phyloP scores from a whole-genome alignment of 2,797 vertebrate genomes.

The Todus mexicanus region DNA sequence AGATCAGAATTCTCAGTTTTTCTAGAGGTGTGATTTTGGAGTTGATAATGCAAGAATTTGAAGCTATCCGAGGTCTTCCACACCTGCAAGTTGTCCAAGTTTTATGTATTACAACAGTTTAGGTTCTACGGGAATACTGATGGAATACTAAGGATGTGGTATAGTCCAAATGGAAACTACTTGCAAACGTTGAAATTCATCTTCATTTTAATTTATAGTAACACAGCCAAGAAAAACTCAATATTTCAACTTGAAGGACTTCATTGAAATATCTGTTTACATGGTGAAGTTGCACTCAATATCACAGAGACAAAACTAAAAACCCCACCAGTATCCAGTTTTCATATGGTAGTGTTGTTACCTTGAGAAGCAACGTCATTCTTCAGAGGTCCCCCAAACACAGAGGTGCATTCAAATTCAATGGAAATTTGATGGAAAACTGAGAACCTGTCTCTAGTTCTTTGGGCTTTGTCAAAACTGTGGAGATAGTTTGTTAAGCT shows the following conservation, averaged over 20 bases:
- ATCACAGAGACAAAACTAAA: background rate
- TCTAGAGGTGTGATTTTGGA: background rate
- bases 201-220: background rate
- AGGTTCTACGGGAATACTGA: background rate
- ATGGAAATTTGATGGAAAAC: background rate
- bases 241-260: background rate
- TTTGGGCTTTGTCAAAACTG: background rate
- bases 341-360: background rate
- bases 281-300: background rate
- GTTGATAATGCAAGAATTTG: background rate
- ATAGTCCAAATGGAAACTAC: background rate
- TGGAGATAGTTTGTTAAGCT: background rate
- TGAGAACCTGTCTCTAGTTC: background rate
- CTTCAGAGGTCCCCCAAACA: background rate
- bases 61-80: background rate
- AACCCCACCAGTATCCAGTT: rapidly evolving
- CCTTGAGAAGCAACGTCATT: background rate
- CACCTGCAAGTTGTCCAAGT: background rate
- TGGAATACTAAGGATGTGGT: background rate
- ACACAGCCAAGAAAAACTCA: background rate
- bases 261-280: background rate
- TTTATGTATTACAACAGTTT: background rate
- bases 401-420: background rate
- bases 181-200: background rate
- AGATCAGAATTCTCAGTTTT: background rate